Base-by-base conservation (phyloP, 2,797 vertebrate genomes). In the Etheostoma nigrum region DNA sequence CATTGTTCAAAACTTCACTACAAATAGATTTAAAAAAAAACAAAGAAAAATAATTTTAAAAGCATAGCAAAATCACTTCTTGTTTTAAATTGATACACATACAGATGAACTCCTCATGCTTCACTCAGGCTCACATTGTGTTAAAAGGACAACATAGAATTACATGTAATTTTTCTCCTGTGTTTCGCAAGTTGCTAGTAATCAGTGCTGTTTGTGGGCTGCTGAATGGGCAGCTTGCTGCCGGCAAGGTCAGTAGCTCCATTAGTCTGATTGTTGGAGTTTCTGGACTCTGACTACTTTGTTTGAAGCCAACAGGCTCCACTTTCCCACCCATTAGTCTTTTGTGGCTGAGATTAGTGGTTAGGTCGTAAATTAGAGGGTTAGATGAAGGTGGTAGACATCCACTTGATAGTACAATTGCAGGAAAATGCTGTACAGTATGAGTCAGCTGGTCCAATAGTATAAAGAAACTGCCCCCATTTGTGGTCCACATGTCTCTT, bases 241-340 rank as follows among this genome's bases (percentile, higher is more conserved):
- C 44, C 61, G 57, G 36, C 44, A 40, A 33, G 49, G 47, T 72
- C 59, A 55, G 73, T 16, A 36, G 66, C 78, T 81, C 69, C 75
- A 83, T 84, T 77, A 80, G 63, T 77, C 44, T 76, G 71, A 86
- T 64, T 81, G 55, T 65, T 66, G 16, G 6, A 70, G 62, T 63
- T 58, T 78, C 53, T 79, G 57, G 18, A 69, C 60, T 72, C 54
- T 53, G 52, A 83, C 59, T 19, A 54, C 51, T 52, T 23, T 16
- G 21, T 79, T 88, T 76, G 27, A 73, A 73, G 74, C 69, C 84
- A 85, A 67, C 74, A 57, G 77, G 67, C 44, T 72, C 33, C 69
- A 70, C 25, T 53, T 54, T 69, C 66, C 54, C 51, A 79, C 49
- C n/a, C 70, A 79, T 82, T 75, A 79, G 63, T 49, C 68, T 79